Conservation (phyloP, 1,140 invertebrate genomes). For the Neuroterus valhalla region DNA sequence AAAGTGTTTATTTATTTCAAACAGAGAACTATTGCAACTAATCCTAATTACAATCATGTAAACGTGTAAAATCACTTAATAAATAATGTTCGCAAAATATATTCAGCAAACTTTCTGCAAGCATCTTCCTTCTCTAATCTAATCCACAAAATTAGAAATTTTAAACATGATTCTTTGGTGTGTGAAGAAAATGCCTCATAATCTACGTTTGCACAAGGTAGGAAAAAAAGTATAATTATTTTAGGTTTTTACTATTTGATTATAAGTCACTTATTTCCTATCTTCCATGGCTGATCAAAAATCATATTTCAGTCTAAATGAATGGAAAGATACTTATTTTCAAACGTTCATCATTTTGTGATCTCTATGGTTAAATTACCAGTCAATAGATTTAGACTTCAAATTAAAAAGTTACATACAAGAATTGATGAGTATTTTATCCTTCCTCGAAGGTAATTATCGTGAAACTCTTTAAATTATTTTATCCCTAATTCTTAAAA, state of each 20-base stretch:
- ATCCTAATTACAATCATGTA: constrained; percentile 5
- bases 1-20: neutral
- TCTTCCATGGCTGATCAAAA: neutral
- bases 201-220: neutral
- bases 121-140: neutral
- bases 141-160: constrained; percentile 6
- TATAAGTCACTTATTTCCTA: neutral
- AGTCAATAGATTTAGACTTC: no score
- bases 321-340: neutral
- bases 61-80: neutral
- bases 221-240: neutral
- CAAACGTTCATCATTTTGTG: neutral
- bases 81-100: neutral
- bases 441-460: no score
- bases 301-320: neutral
- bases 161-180: neutral
- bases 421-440: no score
- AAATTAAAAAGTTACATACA: no score
- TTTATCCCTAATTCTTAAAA: no score
- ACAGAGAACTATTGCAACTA: neutral
- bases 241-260: neutral
- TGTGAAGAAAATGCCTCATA: neutral
- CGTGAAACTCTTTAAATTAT: no score
- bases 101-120: constrained; percentile 10
- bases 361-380: no score